phyloP scores from a whole-genome alignment of 2,888 invertebrate genomes.

The Tolmerus cingulatus region DNA sequence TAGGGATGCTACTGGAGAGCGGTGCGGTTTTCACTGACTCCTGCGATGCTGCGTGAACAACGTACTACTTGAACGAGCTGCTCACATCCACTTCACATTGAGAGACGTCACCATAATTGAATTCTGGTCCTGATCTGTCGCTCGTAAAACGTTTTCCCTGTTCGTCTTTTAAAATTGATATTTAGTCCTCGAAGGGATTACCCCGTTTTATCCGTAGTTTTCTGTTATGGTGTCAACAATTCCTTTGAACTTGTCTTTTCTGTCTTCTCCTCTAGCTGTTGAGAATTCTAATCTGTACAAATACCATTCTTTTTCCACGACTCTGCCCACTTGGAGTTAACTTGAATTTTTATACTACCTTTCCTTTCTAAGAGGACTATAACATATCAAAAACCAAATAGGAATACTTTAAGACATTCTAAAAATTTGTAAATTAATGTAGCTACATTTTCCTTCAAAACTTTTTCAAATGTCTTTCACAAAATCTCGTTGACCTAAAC shows the following conservation, averaged over 20 bases:
- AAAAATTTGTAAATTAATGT: too few species aligned
- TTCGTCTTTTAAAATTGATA: conserved; percentile 3
- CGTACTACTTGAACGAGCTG: background rate
- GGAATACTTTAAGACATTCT: too few species aligned
- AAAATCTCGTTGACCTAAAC: too few species aligned
- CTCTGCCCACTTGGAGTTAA: background rate
- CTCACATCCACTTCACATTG: background rate
- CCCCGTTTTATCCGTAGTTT: background rate
- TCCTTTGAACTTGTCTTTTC: background rate
- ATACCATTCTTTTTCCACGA: background rate
- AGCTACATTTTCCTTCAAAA: too few species aligned
- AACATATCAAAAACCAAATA: too few species aligned
- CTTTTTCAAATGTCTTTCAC: too few species aligned
- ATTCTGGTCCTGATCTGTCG: conserved; percentile 14
- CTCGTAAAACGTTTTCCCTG: conserved; percentile 18
- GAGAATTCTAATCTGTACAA: background rate
- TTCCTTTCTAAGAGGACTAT: too few species aligned
- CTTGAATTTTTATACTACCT: background rate
- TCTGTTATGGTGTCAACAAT: background rate
- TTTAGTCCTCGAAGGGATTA: background rate
- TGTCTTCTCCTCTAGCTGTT: background rate
- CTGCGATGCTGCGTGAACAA: background rate
- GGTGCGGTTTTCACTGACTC: background rate
- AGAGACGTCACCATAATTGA: conserved; percentile 10
- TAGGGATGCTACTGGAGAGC: background rate